A percentile compares a stretch with the other conserved stretches of the same genome.
Evolutionary conservation across 1,140 invertebrate genomes (phyloP).

Genomic region (Linepithema humile): DNA sequence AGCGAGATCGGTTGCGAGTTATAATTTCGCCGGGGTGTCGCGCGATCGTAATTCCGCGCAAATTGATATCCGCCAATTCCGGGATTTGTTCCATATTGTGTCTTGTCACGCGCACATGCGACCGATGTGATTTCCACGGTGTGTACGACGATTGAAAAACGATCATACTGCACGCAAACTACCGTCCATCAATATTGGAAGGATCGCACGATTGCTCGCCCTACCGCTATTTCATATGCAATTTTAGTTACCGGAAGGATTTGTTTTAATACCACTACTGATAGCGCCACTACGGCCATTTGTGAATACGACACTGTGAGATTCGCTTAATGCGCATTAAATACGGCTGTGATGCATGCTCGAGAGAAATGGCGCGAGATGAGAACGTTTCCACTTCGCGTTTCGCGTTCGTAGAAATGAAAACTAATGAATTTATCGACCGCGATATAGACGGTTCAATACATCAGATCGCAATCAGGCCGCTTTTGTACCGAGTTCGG

Average conservation of each 20-base stretch:
- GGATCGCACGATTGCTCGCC: background rate
- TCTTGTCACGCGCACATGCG: conserved; percentile 1
- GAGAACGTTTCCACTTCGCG: no score
- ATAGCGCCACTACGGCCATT: conserved; percentile 11
- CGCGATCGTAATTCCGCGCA: conserved; percentile 17
- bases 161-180: conserved; percentile 16
- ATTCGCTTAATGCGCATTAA: conserved; percentile 52
- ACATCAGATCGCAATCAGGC: conserved; percentile 35
- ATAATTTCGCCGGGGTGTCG: conserved; percentile 29
- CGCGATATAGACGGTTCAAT: conserved; percentile 4
- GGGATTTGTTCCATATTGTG: conserved; percentile 25
- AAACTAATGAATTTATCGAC: conserved; percentile 46
- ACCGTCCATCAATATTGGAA: conserved; percentile 38
- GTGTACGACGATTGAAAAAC: conserved; percentile 43
- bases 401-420: conserved; percentile 11
- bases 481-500: conserved; percentile 12
- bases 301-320: conserved; percentile 6
- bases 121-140: conserved; percentile 19
- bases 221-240: conserved; percentile 35
- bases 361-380: background rate
- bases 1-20: background rate
- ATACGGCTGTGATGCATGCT: conserved; percentile 21
- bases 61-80: conserved; percentile 43
- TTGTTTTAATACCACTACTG: conserved; percentile 55
- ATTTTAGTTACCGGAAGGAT: conserved; percentile 43